A percentile compares a stretch with the other conserved stretches of the same genome.
phyloP scores from a whole-genome alignment of 2,888 invertebrate genomes.

The Tenodera sinensis region DNA sequence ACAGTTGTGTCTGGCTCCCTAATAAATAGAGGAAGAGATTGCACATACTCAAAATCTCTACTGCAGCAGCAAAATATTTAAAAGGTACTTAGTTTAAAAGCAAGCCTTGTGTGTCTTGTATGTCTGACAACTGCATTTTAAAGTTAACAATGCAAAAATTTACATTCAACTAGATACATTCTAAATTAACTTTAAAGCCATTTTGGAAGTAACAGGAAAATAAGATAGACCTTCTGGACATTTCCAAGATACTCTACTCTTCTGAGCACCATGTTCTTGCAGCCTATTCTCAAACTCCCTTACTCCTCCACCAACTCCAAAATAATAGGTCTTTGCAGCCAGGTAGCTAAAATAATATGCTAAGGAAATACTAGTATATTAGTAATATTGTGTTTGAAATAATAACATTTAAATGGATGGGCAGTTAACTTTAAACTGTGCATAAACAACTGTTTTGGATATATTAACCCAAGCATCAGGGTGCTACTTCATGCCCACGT shows the following conservation, averaged over 20 bases:
- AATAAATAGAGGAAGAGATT: too few species aligned
- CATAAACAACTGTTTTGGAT: too few species aligned
- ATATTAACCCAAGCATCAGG: too few species aligned
- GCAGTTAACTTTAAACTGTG: too few species aligned
- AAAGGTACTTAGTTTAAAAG: too few species aligned
- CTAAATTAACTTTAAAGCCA: background rate
- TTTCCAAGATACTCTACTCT: constrained; percentile 59
- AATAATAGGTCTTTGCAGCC: constrained; percentile 90
- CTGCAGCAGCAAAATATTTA: too few species aligned
- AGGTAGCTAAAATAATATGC: constrained; percentile 51
- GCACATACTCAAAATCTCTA: too few species aligned
- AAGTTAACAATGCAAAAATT: background rate
- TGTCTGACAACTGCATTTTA: background rate
- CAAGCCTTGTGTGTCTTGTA: too few species aligned
- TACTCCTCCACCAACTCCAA: constrained; percentile 90
- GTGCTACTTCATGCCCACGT: too few species aligned
- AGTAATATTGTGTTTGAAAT: background rate
- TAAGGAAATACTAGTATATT: constrained; percentile 27
- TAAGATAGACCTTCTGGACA: constrained; percentile 52
- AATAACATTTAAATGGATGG: too few species aligned
- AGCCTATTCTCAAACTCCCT: constrained; percentile 69
- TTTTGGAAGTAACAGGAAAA: constrained; percentile 3
- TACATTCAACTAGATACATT: background rate
- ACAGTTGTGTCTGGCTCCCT: too few species aligned
- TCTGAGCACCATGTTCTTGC: constrained; percentile 52